Evolutionary conservation across 2,113 vertebrate genomes (phyloP).

Genomic region (Candoia aspera): DNA sequence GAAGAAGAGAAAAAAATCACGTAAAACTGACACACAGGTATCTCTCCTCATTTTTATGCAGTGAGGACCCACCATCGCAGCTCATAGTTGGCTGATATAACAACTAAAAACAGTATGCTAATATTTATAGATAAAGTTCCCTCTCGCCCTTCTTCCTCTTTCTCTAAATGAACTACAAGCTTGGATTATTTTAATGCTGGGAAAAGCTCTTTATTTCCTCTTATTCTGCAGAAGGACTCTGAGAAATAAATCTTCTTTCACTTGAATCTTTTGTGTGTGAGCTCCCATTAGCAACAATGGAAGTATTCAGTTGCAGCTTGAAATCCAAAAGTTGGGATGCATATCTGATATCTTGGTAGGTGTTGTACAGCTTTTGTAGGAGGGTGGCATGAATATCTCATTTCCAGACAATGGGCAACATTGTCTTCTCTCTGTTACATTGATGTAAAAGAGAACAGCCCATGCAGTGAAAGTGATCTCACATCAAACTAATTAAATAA

Average conservation of each 20-base stretch:
- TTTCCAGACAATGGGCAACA: not conserved
- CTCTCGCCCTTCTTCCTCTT: conserved; percentile 25
- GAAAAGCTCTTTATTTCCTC: conserved; percentile 15
- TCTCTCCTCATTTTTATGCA: not conserved
- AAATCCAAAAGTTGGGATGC: conserved; percentile 1
- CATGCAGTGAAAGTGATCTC: not conserved
- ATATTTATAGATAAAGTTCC: conserved; percentile 9
- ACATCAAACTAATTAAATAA: not conserved
- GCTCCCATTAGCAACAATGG: not conserved
- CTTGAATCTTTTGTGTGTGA: not conserved
- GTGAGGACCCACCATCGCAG: not conserved
- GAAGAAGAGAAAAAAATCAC: not conserved
- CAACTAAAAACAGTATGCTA: not conserved
- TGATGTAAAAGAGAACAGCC: conserved; percentile 9
- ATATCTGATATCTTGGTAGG: conserved; percentile 29
- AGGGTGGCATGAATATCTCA: not conserved
- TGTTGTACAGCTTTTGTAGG: conserved; percentile 24
- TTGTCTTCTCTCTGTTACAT: conserved; percentile 1
- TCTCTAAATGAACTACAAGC: conserved; percentile 25
- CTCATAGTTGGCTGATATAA: not conserved
- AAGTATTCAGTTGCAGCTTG: not conserved
- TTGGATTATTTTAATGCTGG: conserved; percentile 22
- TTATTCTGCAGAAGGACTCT: not conserved
- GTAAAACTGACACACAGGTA: not conserved
- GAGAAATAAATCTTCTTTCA: conserved; percentile 2